Conservation (phyloP, 2,888 invertebrate species). For the Augiades crinisus region DNA sequence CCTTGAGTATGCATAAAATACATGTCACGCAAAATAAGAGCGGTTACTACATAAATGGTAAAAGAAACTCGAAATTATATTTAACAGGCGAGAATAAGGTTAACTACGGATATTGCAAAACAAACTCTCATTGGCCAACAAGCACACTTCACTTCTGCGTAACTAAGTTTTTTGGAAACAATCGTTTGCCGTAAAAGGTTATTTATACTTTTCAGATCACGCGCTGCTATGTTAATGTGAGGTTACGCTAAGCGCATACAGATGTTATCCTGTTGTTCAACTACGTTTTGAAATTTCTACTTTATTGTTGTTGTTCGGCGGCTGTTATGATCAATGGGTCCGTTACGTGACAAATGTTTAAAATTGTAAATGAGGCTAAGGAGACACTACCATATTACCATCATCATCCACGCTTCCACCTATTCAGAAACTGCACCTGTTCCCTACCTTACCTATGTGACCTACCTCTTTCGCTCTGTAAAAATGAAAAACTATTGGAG, state of each 20-base stretch:
- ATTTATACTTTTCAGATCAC: constrained; percentile 49
- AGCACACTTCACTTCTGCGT: constrained; percentile 23
- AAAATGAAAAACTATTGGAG: no score
- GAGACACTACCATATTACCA: no score
- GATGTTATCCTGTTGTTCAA: constrained; percentile 40
- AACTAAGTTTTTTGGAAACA: constrained; percentile 37
- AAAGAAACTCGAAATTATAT: constrained; percentile 32
- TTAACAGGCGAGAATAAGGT: constrained; percentile 33
- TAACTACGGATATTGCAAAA: constrained; percentile 33
- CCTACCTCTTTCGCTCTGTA: no score
- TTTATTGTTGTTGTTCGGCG: constrained; percentile 2
- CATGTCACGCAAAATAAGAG: background rate
- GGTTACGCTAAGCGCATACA: constrained; percentile 54
- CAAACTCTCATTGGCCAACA: constrained; percentile 28
- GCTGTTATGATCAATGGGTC: background rate
- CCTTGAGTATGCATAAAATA: background rate
- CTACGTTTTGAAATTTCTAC: constrained; percentile 31
- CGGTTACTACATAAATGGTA: constrained; percentile 27
- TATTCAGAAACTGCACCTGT: no score
- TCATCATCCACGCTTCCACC: no score
- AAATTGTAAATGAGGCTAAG: background rate
- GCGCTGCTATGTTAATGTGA: constrained; percentile 55
- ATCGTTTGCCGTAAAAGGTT: constrained; percentile 30
- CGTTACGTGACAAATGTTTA: constrained; percentile 2
- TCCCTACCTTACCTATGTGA: no score